Evolutionary conservation across 2,888 invertebrate species (phyloP).

Genomic region (Mylabris sibirica): DNA sequence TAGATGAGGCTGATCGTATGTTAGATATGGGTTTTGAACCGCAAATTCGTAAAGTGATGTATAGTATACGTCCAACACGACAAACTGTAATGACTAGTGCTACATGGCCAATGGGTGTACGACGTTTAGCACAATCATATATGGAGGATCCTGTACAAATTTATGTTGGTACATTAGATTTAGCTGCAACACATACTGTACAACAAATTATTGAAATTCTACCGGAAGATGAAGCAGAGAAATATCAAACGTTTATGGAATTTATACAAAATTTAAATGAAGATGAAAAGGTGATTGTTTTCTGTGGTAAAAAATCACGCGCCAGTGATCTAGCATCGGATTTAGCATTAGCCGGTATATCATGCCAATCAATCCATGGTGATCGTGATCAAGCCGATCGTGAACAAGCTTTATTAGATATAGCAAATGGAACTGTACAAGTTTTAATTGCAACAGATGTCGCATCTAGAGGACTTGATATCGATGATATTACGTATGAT

Average conservation of each 20-base stretch:
- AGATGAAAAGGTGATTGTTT: constrained; percentile 87
- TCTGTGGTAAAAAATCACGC: constrained; percentile 85
- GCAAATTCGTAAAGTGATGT: constrained; percentile 83
- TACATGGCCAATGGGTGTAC: constrained; percentile 92
- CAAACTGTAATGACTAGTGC: constrained; percentile 98
- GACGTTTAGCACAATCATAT: constrained; percentile 84
- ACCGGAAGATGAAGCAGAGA: constrained; percentile 72
- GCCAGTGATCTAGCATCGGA: constrained; percentile 87
- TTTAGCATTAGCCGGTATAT: constrained; percentile 72
- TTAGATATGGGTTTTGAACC: constrained; percentile 88
- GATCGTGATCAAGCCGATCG: constrained; percentile 80
- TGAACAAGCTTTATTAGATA: constrained; percentile 84
- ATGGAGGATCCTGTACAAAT: constrained; percentile 91
- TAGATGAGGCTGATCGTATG: constrained; percentile 94
- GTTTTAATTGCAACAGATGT: constrained; percentile 95
- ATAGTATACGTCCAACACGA: constrained; percentile 84
- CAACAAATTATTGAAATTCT: constrained; percentile 80
- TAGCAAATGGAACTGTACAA: constrained; percentile 78
- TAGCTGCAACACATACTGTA: constrained; percentile 90
- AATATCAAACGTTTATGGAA: constrained; percentile 71
- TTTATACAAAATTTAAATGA: constrained; percentile 75
- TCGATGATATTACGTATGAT: constrained; percentile 79
- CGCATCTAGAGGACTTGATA: constrained; percentile 93
- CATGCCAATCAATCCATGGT: constrained; percentile 86
- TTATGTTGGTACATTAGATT: constrained; percentile 85